phyloP scores from a whole-genome alignment of 1,140 invertebrate species.

The Penaeus indicus region DNA sequence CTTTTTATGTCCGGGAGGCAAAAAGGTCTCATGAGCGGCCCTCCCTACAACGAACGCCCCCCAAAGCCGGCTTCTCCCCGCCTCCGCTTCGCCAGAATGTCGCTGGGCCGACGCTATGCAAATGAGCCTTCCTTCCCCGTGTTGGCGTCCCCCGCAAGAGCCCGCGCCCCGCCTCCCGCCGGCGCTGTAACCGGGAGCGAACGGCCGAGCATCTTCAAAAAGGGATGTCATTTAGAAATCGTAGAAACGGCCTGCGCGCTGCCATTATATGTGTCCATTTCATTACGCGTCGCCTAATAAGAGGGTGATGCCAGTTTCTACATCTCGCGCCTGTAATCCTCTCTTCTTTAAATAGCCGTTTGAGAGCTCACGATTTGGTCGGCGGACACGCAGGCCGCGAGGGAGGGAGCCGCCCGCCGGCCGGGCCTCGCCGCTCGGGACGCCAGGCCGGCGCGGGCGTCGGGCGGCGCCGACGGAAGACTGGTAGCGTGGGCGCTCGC shows the following conservation, averaged over 20 bases:
- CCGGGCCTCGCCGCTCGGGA: not conserved
- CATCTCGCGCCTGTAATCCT: constrained; percentile 58
- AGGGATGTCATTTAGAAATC: constrained; percentile 34
- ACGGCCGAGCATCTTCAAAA: no score
- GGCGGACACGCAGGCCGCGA: constrained; percentile 43
- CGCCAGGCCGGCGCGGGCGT: not conserved
- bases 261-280: constrained; percentile 63
- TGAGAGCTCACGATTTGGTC: constrained; percentile 57
- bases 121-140: no score
- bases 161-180: no score
- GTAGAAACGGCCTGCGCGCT: constrained; percentile 50
- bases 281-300: constrained; percentile 58
- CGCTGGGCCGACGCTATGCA: no score
- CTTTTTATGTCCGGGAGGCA: constrained; percentile 51
- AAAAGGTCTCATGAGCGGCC: constrained; percentile 19
- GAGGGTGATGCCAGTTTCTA: constrained; percentile 56
- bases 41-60: no score
- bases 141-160: no score
- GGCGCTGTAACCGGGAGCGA: no score
- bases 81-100: no score
- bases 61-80: no score
- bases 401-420: not conserved
- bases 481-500: no score
- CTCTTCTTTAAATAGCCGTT: constrained; percentile 58
- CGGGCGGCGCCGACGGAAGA: no score